Conservation (phyloP, 2,113 vertebrate species). For the Microtus ochrogaster region DNA sequence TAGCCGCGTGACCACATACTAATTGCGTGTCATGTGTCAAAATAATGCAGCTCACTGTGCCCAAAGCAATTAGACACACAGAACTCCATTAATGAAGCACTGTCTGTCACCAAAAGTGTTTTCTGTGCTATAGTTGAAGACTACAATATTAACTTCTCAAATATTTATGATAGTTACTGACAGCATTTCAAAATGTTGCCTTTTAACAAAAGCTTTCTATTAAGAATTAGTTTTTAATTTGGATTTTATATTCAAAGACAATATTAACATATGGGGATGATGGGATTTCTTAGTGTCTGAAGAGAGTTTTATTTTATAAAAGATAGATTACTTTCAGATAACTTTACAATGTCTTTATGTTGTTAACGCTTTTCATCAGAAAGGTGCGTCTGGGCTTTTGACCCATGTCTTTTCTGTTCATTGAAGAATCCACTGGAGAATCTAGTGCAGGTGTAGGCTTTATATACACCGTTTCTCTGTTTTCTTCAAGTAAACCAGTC, state of each 20-base stretch:
- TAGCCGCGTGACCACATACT: slow-evolving; percentile 94
- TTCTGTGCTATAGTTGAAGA: slow-evolving; percentile 89
- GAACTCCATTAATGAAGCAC: slow-evolving; percentile 91
- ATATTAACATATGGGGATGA: slow-evolving; percentile 86
- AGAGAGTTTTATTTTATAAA: slow-evolving; percentile 81
- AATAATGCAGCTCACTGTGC: slow-evolving; percentile 91
- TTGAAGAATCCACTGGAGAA: slow-evolving; percentile 40
- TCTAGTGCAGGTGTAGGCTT: not conserved
- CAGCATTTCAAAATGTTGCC: slow-evolving; percentile 91
- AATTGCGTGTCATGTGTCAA: slow-evolving; percentile 95
- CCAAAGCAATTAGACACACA: slow-evolving; percentile 92
- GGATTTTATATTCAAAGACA: slow-evolving; percentile 89
- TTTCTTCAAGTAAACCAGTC: slow-evolving; percentile 23
- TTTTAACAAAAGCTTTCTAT: slow-evolving; percentile 90
- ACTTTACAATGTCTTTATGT: slow-evolving; percentile 78
- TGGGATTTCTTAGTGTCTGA: slow-evolving; percentile 83
- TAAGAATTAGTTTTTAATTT: slow-evolving; percentile 89
- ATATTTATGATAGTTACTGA: slow-evolving; percentile 92
- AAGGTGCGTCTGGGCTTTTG: not conserved
- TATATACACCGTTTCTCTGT: slow-evolving; percentile 9
- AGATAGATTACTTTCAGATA: slow-evolving; percentile 80
- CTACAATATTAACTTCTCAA: slow-evolving; percentile 92
- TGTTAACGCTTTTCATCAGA: not conserved
- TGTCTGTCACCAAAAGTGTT: slow-evolving; percentile 91
- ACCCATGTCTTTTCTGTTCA: slow-evolving; percentile 26